Base-by-base conservation (phyloP, 2,797 vertebrate species). In the Psittacula echo region DNA sequence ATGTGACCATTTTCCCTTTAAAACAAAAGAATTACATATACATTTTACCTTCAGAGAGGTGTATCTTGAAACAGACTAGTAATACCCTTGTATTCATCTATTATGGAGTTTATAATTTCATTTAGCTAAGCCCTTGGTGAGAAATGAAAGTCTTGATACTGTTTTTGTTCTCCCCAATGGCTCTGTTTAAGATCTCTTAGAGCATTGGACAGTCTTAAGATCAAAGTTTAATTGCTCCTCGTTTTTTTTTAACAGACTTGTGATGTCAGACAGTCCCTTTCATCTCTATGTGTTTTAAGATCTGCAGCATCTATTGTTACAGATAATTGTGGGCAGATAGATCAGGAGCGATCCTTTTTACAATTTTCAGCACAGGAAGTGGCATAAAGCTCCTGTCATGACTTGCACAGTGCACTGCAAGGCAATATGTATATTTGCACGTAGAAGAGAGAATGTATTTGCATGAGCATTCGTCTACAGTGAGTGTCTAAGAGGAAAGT, bases 211-310 rank as follows among this genome's bases (percentile, higher is more conserved):
- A 74, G 14, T 77, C 44, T 45, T 65, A 85, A 89, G 71, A 93
- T 85, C 68, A 80, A 90, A 89, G 48, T 89, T 95, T 73, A 94
- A 50, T 85, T 75, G 27, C 68, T 87, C 50, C 68, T 80, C 62
- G 72, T 72, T 83, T 39, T 89, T 87, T 94, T 91, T 92, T 95
- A 92, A 90, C 61, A 66, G 61, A 48, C 45, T 77, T 93, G 32
- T 85, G 81, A n/a, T 68, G 87, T 73, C 83, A 75, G 81, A 87
- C 88, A 62, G 50, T 89, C 78, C 56, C 29, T 94, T 95, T 93
- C 41, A 88, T 87, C 50, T 82, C 68, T 47, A 13, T 45, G 24
- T 90, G 34, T 85, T 89, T 92, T 78, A 89, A 92, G 84, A 77
- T 93, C 68, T 68, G n/a, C 68, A 51, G 65, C 65, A 89, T 68